Evolutionary conservation across 2,113 vertebrate genomes (phyloP), one percentile per base, ranked within the genome.

Genomic region (Willisornis vidua): DNA sequence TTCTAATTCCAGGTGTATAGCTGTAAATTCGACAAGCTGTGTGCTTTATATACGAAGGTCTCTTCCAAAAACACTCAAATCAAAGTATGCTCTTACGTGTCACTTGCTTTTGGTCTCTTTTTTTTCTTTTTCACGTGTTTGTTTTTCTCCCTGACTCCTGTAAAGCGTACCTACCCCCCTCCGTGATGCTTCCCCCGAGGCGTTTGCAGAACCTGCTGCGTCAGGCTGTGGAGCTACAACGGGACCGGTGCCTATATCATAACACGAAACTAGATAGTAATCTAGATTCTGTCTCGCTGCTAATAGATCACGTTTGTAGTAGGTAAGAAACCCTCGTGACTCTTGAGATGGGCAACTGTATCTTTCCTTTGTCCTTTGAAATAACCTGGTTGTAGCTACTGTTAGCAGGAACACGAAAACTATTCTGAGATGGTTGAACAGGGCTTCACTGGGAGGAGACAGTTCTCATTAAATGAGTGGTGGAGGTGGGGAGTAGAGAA

Each of bases 181-280:
- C 99, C 16, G 99, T 99, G 98, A 99, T 99, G 99, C 98, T 99
- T 96, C 99, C 99, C 82, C 99, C 99, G 37, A 98, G 98, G 92
- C 98, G 99, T 96, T 98, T 99, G 96, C 99, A 99, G 98, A 99
- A 98, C 59, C 98, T 99, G 48, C 97, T 99, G 29, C 98, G 99
- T 92, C 99, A 99, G 97, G 99, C 99, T 3, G 99, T 99, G 95
- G 99, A 99, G 77, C 98, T 99, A 45, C 99, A 99, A 96, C 98
- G 99, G 94, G 99, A 99, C 91, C 99, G 99, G 95, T 99, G 99
- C 97, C 99, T 99, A 51, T 99, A 99, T 89, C 99, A 99, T 97
- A 99, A 99, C 95, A 99, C 99, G 76, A 99, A 99, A 96, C 98
- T 99, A 94, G 99, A 99, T 95, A 98, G 96, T 63, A 99, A 97